Evolutionary conservation across 2,797 vertebrate genomes (phyloP).

Genomic region (Brachyalestes nurse): DNA sequence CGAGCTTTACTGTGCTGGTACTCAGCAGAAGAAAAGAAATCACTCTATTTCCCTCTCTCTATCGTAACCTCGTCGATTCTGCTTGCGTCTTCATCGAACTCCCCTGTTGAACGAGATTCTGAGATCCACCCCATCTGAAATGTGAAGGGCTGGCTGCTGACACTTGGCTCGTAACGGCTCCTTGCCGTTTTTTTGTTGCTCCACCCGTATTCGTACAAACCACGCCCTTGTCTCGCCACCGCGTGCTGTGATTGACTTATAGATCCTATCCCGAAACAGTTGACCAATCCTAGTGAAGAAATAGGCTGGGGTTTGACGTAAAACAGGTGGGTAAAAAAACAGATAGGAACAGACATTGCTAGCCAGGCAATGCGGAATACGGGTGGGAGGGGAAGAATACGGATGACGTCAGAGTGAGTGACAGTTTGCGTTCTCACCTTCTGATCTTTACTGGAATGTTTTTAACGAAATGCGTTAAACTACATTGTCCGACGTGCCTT

Average conservation of each 20-base stretch:
- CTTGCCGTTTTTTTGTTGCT: neutral
- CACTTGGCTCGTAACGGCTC: slow-evolving; percentile 56
- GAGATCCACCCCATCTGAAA: slow-evolving; percentile 62
- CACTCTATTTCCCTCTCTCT: neutral
- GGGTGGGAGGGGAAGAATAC: neutral
- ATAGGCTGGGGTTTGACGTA: neutral
- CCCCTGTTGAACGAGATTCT: slow-evolving; percentile 45
- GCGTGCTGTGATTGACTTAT: neutral
- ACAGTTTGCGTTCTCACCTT: slow-evolving; percentile 39
- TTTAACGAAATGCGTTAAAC: slow-evolving; percentile 17
- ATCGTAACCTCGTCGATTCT: neutral
- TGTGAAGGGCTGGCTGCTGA: slow-evolving; percentile 56
- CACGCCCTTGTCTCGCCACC: neutral
- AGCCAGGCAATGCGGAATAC: neutral
- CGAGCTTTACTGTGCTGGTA: slow-evolving; percentile 39
- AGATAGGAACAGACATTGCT: neutral
- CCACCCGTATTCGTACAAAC: neutral
- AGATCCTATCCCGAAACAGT: neutral
- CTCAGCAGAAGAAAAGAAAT: slow-evolving; percentile 36
- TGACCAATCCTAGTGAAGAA: neutral
- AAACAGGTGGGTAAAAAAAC: neutral
- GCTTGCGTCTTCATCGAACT: slow-evolving; percentile 52
- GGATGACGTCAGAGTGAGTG: slow-evolving; percentile 63
- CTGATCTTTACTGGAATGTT: neutral
- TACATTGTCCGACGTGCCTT: slow-evolving; percentile 53